Evolutionary conservation across 2,888 invertebrate species (phyloP).

Genomic region (Heliothis peltigera): DNA sequence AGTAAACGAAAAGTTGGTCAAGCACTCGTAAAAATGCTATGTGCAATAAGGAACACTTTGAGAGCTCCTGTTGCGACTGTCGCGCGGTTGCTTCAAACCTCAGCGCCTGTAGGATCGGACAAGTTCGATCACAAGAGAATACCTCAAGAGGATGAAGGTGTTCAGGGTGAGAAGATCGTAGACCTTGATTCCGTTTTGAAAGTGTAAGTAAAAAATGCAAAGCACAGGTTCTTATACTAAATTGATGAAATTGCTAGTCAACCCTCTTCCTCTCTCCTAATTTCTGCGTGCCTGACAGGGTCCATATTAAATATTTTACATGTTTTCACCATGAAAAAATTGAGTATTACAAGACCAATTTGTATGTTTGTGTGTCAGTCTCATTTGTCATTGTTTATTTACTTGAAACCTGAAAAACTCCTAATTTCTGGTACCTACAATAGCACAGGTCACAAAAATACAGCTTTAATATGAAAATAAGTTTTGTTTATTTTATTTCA

Average conservation of each 20-base stretch:
- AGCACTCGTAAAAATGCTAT: conserved; percentile 72
- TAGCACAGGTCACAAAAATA: not conserved
- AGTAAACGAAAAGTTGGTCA: conserved; percentile 17
- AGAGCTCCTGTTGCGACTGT: conserved; percentile 68
- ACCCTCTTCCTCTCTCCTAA: too few relatives aligned
- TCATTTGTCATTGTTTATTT: too few relatives aligned
- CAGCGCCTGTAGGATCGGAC: conserved; percentile 72
- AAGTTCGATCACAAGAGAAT: conserved; percentile 85
- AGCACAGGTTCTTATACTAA: too few relatives aligned
- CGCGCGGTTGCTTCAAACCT: conserved; percentile 77
- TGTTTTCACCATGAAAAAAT: too few relatives aligned
- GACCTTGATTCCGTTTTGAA: conserved; percentile 92
- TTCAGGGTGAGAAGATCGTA: conserved; percentile 92
- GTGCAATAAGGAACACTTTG: conserved; percentile 72
- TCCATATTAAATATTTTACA: too few relatives aligned
- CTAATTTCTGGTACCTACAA: too few relatives aligned
- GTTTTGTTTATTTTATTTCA: conserved; percentile 74
- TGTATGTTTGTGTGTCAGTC: too few relatives aligned
- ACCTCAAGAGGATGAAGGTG: conserved; percentile 92
- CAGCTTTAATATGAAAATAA: not conserved
- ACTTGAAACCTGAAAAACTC: too few relatives aligned
- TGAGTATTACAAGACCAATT: too few relatives aligned
- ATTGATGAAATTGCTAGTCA: too few relatives aligned
- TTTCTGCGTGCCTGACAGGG: too few relatives aligned
- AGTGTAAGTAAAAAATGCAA: conserved; percentile 91